phyloP scores from a whole-genome alignment of 2,888 invertebrate species.

The Amblyjoppa proteus region DNA sequence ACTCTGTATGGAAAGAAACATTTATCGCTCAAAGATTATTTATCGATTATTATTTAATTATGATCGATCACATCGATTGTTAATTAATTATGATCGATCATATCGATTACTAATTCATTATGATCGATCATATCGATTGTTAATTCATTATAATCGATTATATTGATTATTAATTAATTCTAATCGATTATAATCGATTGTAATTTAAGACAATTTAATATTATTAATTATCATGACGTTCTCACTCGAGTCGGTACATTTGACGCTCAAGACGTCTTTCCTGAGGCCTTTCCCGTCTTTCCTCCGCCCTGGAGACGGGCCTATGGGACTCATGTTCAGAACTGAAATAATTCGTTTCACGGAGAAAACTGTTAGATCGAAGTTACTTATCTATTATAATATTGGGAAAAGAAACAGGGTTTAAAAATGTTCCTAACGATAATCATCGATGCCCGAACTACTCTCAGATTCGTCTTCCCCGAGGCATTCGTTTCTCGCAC shows the following conservation, averaged over 20 bases:
- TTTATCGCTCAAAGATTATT: no score
- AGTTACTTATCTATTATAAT: background rate
- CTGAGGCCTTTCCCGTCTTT: background rate
- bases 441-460: conserved; percentile 5
- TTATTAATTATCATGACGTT: no score
- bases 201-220: no score
- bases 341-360: background rate
- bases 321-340: background rate
- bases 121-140: no score
- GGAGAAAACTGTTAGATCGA: background rate
- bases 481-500: background rate
- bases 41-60: background rate
- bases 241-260: conserved; percentile 17
- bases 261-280: background rate
- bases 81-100: background rate
- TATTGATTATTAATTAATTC: no score
- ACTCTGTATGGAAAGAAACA: no score
- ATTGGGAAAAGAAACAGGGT: no score
- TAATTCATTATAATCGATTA: no score
- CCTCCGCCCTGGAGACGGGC: background rate
- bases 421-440: background rate
- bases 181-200: no score
- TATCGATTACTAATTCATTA: background rate
- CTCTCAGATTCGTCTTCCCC: background rate
- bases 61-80: background rate